These are phyloP conservation scores for Ciconia boyciana DNA, from an alignment of 2,113 vertebrate species.

Conservation along the genomic window DNA sequence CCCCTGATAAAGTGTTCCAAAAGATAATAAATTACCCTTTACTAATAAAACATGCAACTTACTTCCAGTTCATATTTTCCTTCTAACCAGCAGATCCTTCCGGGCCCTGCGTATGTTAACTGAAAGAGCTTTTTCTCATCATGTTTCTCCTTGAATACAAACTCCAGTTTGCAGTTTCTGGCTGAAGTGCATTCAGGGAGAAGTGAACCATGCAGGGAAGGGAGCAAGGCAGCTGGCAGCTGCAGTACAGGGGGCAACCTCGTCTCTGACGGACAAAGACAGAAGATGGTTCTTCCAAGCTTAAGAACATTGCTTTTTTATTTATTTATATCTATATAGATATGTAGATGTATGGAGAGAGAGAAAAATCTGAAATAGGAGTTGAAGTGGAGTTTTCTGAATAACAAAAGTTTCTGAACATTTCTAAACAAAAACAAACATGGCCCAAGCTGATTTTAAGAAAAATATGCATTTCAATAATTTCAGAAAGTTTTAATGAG, in stretches of 20 bases:
- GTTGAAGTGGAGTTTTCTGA: neutral
- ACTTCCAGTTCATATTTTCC: neutral
- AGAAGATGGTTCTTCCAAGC: neutral
- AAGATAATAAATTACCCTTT: neutral
- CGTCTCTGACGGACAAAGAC: fast-evolving
- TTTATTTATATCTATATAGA: neutral
- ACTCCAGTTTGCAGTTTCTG: neutral
- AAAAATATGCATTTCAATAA: neutral
- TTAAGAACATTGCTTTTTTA: fast-evolving
- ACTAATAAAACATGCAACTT: neutral
- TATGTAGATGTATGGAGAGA: neutral
- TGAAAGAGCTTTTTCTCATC: neutral
- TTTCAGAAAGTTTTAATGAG: neutral
- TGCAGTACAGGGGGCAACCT: neutral
- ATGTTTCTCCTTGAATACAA: neutral
- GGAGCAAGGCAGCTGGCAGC: neutral
- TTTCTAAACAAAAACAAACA: neutral
- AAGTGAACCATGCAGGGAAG: neutral
- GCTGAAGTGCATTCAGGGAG: neutral
- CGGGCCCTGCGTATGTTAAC: neutral
- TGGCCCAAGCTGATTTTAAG: neutral
- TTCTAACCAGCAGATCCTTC: neutral
- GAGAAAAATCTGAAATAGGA: neutral
- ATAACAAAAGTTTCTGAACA: neutral
- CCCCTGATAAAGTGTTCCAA: neutral